Conservation (phyloP, 2,113 vertebrate genomes). For the Syngnathoides biaculeatus region DNA sequence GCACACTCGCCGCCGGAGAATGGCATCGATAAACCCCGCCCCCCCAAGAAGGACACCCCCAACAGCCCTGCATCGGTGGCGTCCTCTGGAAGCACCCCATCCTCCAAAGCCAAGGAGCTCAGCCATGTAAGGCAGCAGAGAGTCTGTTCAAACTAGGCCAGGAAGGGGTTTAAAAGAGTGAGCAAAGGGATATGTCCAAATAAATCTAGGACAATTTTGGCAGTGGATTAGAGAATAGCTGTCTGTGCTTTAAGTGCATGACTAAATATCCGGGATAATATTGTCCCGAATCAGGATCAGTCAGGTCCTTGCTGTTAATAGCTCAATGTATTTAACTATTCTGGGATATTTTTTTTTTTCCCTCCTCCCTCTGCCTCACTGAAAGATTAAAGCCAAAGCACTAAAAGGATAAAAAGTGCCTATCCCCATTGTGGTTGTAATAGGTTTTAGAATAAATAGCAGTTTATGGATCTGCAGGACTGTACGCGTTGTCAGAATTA, state of each 20-base stretch:
- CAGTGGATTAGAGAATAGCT: slow-evolving; percentile 68
- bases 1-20: slow-evolving; percentile 95
- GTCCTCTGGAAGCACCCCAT: slow-evolving; percentile 97
- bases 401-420: slow-evolving; percentile 67
- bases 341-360: slow-evolving; percentile 40
- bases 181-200: slow-evolving; percentile 52
- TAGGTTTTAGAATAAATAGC: slow-evolving; percentile 77
- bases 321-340: slow-evolving; percentile 74
- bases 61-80: slow-evolving; percentile 96
- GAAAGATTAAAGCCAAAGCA: slow-evolving; percentile 72
- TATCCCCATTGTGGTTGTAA: slow-evolving; percentile 73
- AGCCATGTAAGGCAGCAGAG: slow-evolving; percentile 84
- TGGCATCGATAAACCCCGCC: slow-evolving; percentile 91
- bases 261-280: slow-evolving; percentile 75
- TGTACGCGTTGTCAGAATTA: slow-evolving; percentile 74
- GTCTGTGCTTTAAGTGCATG: slow-evolving; percentile 71
- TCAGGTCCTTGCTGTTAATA: slow-evolving; percentile 69
- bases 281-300: slow-evolving; percentile 71
- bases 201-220: slow-evolving; percentile 55
- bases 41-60: slow-evolving; percentile 95
- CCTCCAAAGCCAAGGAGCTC: slow-evolving; percentile 98
- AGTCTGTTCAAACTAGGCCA: slow-evolving; percentile 49
- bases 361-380: slow-evolving; percentile 46
- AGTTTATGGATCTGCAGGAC: slow-evolving; percentile 70
- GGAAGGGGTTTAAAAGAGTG: slow-evolving; percentile 49